phyloP scores from a whole-genome alignment of 2,113 vertebrate species.

The Caranx ignobilis region DNA sequence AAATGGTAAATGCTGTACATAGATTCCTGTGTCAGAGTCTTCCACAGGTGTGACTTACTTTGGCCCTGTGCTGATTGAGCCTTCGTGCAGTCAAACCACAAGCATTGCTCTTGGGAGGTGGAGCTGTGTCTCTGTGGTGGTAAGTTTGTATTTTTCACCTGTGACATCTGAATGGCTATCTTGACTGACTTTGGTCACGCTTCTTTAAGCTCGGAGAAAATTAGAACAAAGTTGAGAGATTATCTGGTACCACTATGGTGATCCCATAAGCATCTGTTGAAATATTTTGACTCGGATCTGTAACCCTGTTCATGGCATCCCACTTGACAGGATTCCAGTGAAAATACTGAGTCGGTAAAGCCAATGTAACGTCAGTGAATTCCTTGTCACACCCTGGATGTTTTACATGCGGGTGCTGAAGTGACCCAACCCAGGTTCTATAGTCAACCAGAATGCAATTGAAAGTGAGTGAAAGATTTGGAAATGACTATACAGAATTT shows the following conservation, averaged over 20 bases:
- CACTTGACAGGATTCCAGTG: constrained; percentile 47
- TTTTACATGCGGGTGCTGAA: not conserved
- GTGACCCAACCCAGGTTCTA: not conserved
- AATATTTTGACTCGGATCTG: not conserved
- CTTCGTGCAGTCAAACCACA: not conserved
- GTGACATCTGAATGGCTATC: not conserved
- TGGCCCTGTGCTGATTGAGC: not conserved
- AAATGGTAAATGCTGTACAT: not conserved
- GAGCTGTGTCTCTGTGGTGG: not conserved
- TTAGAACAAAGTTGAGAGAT: not conserved
- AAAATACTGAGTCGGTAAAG: not conserved
- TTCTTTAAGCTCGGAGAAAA: not conserved
- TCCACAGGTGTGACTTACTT: not conserved
- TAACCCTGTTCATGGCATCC: constrained; percentile 40
- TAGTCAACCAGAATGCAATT: not conserved
- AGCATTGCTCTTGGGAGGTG: not conserved
- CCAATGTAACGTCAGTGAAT: constrained; percentile 9
- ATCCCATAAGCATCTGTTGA: not conserved
- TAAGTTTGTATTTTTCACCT: not conserved
- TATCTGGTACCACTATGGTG: not conserved
- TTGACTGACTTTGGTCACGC: not conserved
- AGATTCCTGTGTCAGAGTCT: constrained; percentile 9
- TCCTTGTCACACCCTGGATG: constrained; percentile 20
- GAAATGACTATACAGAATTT: not conserved
- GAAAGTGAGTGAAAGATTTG: not conserved